Base-by-base conservation (phyloP, 64 coral and sea anemone species). In the Actinia tenebrosa region DNA sequence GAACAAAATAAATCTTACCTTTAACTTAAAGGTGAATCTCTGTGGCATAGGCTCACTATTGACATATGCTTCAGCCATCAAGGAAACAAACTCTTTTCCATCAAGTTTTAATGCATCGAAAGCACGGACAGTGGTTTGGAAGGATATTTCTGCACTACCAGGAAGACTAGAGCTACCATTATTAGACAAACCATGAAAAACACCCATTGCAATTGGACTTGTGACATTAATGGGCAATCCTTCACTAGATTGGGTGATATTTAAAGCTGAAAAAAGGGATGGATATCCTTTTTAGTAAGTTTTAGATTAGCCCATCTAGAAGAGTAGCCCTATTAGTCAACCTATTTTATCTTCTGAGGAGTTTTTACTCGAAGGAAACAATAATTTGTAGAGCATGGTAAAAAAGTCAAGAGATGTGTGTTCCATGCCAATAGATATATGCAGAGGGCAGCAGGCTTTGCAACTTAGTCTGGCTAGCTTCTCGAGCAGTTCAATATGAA, bases 121-220 rank as follows among this genome's bases (percentile, higher is more conserved):
- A 22, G 89, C 80, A 22, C 86, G 88, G 3, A 85, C 69, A 18
- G 86, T 89, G 16, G 72, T 85, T 50, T 90, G 44, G 55, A 83
- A 86, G 16, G 83, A 54, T 53, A 93, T 82, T 13, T 62, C 54
- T 87, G n/a, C 83, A 43, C 56, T 83, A 9, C 71, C 68, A 56
- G 46, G 16, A 52, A 58, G 56, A 6, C 68, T 71, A 53, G 58
- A 88, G 47, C 68, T 88, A 17, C 91, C 94, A 56, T 22, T 93
- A 82, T 97, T 97, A 15, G 87, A 44, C 23, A 97, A 17, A 14
- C 54, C 69, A 47, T 44, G 52, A 89, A 89, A 92, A 19, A 84
- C 30, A 61, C 86, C 86, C 56, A 89, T 82, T 15, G 53, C 59
- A 23, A 83, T 64, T 45, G 82, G 80, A 27, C 50, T 84, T 11